phyloP scores from a whole-genome alignment of 1,140 invertebrate genomes.

The Physella acuta region DNA sequence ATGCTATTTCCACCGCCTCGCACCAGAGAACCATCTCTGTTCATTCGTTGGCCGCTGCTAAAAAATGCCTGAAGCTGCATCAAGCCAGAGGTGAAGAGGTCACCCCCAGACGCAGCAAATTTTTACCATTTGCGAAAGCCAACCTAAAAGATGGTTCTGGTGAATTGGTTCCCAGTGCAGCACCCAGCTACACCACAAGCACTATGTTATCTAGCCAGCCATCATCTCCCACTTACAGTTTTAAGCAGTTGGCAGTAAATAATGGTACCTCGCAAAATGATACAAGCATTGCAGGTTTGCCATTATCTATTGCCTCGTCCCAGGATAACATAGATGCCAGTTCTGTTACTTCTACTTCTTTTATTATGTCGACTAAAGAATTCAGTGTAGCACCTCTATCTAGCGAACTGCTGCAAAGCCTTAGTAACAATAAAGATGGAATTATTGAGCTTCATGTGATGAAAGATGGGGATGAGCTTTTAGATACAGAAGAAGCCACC shows the following conservation, averaged over 20 bases:
- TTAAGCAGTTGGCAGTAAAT: neutral
- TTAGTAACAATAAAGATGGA: constrained; percentile 12
- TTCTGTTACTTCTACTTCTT: neutral
- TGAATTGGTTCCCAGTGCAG: neutral
- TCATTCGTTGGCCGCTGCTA: constrained; percentile 4
- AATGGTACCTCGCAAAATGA: neutral
- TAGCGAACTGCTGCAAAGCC: constrained; percentile 11
- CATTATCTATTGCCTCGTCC: constrained; percentile 1
- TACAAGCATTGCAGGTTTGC: neutral
- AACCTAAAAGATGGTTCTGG: neutral
- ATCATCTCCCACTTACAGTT: neutral
- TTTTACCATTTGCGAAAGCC: constrained; percentile 4
- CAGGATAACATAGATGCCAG: neutral
- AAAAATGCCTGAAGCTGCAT: neutral
- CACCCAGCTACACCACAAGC: neutral
- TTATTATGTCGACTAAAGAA: constrained; percentile 14
- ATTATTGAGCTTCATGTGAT: constrained; percentile 20
- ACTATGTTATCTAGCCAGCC: neutral
- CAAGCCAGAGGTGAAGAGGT: neutral
- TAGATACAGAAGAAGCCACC: constrained; percentile 2
- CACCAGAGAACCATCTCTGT: constrained; percentile 20
- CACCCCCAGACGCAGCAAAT: constrained; percentile 6
- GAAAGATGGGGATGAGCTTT: constrained; percentile 1
- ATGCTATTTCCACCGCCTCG: constrained; percentile 12
- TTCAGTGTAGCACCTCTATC: constrained; percentile 10